Evolutionary conservation across 2,113 vertebrate species (phyloP), one percentile per base, ranked within the genome.

Genomic region (Antigone vipio): DNA sequence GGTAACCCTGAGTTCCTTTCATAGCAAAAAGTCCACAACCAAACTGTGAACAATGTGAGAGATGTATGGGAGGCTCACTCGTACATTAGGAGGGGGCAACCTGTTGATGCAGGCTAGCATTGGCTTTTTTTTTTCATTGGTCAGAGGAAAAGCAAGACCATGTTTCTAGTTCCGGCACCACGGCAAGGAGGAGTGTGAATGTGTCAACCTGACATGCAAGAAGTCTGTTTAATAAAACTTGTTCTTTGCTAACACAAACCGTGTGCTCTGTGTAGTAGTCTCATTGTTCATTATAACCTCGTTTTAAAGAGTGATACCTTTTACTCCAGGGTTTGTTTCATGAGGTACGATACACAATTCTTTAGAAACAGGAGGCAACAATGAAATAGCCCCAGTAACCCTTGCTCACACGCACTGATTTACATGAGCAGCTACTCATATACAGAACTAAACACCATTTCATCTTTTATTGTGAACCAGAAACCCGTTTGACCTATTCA

Each of bases 161-260:
- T 63, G 21, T 42, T 88, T 89, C 50, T 77, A 1, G 0, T 80
- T 74, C 18, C 27, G 59, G 83, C 16, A 23, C 29, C 52, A 2
- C 21, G 30, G 52, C 56, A 80, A 72, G 34, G 53, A 71, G 23
- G 52, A 58, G 4, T 9, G 42, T 52, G 56, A 64, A 78, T 72
- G 44, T 78, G 73, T 92, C 52, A 71, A 56, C 60, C 32, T 12
- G 47, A 30, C 12, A 5, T 27, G 52, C 47, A 60, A 91, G 26
- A 78, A 72, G 30, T 63, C 47, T 68, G 27, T 80, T 89, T n/a
- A 45, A 95, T 95, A 95, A 95, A 94, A 96, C 35, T 71, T 78
- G 21, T 81, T 55, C 49, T 64, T 73, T 92, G 64, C 52, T 87
- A 34, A 67, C 40, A 74, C 68, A 63, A 95, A 59, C 35, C 2